A percentile compares a stretch with the other conserved stretches of the same genome.
These are phyloP conservation scores for Cyrtonyx montezumae DNA, from an alignment of 2,113 vertebrate genomes.

Conservation along the genomic window DNA sequence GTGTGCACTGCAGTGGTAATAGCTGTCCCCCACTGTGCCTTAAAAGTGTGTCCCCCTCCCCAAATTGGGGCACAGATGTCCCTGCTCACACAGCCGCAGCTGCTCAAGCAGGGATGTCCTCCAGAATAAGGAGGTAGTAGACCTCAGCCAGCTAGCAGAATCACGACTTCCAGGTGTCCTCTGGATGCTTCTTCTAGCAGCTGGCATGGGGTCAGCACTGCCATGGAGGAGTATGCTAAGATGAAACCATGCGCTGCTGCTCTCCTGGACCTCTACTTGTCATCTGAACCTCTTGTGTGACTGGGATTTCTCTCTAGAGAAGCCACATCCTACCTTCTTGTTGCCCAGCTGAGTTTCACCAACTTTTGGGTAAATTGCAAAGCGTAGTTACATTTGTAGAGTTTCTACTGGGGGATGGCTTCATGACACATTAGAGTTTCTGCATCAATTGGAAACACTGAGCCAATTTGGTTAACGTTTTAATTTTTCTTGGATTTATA, in stretches of 20 bases:
- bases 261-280: neutral
- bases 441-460: neutral
- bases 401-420: neutral
- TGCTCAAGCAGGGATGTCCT: neutral
- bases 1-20: neutral
- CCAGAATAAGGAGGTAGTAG: neutral
- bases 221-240: accelerated
- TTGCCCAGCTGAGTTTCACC: neutral
- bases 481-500: constrained; percentile 47
- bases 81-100: neutral
- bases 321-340: neutral
- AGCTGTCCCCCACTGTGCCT: neutral
- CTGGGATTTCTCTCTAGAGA: neutral
- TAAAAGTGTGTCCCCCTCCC: neutral
- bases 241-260: accelerated
- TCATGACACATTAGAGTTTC: neutral
- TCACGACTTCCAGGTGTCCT: neutral
- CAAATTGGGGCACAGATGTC: neutral
- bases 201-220: too few relatives aligned
- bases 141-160: neutral
- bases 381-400: neutral
- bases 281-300: accelerated
- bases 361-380: neutral
- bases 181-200: neutral
- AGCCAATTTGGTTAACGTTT: neutral